These are phyloP conservation scores for Caenorhabditis plicata DNA, from an alignment of 2,888 invertebrate genomes.

Conservation along the genomic window DNA sequence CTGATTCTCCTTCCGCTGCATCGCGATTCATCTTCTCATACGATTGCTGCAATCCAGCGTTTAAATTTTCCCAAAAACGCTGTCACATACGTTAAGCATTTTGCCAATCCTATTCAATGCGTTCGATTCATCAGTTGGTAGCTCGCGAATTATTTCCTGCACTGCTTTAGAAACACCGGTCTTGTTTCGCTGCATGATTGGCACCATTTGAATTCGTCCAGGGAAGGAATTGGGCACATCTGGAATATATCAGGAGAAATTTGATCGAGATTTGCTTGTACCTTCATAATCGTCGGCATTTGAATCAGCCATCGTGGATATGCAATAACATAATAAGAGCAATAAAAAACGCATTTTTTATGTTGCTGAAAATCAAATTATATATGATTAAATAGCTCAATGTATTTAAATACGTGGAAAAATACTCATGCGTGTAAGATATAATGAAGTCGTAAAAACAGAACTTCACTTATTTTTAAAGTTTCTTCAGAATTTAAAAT, in stretches of 20 bases:
- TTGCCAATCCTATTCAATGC: slow-evolving; percentile 29
- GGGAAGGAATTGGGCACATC: slow-evolving; percentile 21
- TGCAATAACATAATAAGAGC: no score
- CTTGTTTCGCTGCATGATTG: slow-evolving; percentile 20
- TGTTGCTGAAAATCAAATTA: no score
- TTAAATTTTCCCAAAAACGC: neutral
- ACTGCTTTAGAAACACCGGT: slow-evolving; percentile 9
- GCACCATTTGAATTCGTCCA: slow-evolving; percentile 30
- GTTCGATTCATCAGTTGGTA: slow-evolving; percentile 29
- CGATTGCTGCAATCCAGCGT: slow-evolving; percentile 22
- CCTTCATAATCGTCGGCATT: no score
- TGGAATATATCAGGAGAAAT: slow-evolving; percentile 7
- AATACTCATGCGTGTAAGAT: no score
- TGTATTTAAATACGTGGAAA: no score
- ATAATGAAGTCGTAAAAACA: no score
- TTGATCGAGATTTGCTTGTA: no score
- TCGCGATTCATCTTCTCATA: slow-evolving; percentile 18
- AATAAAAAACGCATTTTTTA: no score
- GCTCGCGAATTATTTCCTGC: slow-evolving; percentile 27
- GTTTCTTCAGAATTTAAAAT: no score
- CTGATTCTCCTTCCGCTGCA: slow-evolving; percentile 11
- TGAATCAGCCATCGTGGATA: no score
- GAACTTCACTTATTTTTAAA: no score
- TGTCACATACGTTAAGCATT: slow-evolving; percentile 21
- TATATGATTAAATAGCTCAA: no score